Conservation (phyloP, 2,113 vertebrate species). For the Xenopus laevis region DNA sequence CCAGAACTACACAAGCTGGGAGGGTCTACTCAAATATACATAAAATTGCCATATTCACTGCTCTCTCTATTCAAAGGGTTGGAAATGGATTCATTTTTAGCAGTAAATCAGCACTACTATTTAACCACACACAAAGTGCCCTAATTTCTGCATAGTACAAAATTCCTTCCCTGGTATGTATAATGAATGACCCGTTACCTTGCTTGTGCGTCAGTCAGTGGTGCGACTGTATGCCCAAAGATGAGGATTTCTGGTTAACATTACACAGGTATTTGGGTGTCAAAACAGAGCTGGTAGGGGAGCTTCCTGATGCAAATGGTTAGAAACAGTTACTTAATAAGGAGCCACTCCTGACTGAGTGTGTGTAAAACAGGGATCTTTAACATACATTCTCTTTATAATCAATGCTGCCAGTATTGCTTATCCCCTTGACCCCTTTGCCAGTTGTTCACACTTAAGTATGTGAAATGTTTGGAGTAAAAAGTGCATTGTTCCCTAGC, state of each 20-base stretch:
- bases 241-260: not conserved
- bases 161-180: constrained; percentile 10
- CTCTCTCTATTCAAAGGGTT: not conserved
- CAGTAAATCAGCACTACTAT: not conserved
- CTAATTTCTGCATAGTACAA: constrained; percentile 20
- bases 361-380: not conserved
- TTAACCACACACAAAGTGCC: constrained; percentile 1
- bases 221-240: not conserved
- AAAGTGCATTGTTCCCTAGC: constrained; percentile 63
- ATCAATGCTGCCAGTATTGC: not conserved
- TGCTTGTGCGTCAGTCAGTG: not conserved
- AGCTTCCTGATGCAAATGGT: not conserved
- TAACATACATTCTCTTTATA: not conserved
- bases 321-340: not conserved
- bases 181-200: not conserved
- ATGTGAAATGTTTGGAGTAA: constrained; percentile 1
- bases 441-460: not conserved
- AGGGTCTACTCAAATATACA: not conserved
- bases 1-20: constrained; percentile 16
- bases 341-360: no score
- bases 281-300: constrained; percentile 2
- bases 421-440: not conserved
- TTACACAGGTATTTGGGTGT: not conserved
- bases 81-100: not conserved
- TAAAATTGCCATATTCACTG: not conserved